Conservation (phyloP, 1,140 invertebrate species). For the Magallana ariakensis region DNA sequence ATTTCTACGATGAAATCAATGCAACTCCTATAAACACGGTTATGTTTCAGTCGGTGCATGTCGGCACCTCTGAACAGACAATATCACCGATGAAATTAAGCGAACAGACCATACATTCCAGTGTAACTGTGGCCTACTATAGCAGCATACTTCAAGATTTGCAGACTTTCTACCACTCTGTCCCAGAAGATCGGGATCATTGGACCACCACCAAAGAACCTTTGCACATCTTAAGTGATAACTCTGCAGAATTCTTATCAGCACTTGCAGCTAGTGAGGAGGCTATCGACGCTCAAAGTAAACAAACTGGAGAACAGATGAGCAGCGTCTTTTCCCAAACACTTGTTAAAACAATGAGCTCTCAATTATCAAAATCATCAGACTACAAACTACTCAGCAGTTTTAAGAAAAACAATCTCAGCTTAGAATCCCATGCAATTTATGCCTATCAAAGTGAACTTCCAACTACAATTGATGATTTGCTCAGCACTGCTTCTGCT, state of each 20-base stretch:
- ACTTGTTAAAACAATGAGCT: too few species aligned
- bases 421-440: too few species aligned
- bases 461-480: too few species aligned
- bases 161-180: background rate
- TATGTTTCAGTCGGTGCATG: background rate
- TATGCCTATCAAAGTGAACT: too few species aligned
- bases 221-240: background rate
- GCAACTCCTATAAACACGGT: too few species aligned
- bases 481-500: too few species aligned
- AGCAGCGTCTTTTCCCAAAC: too few species aligned
- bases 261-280: background rate
- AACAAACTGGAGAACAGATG: background rate
- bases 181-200: background rate
- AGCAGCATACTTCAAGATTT: background rate
- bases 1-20: too few species aligned
- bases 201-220: background rate
- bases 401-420: too few species aligned
- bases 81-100: background rate
- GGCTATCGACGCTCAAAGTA: background rate
- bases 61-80: background rate
- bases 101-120: background rate
- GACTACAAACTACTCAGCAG: too few species aligned
- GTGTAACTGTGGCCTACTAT: background rate
- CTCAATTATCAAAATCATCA: too few species aligned
- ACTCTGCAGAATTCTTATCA: background rate